Base-by-base conservation (phyloP, 1,140 invertebrate species). In the Drosophila persimilis region DNA sequence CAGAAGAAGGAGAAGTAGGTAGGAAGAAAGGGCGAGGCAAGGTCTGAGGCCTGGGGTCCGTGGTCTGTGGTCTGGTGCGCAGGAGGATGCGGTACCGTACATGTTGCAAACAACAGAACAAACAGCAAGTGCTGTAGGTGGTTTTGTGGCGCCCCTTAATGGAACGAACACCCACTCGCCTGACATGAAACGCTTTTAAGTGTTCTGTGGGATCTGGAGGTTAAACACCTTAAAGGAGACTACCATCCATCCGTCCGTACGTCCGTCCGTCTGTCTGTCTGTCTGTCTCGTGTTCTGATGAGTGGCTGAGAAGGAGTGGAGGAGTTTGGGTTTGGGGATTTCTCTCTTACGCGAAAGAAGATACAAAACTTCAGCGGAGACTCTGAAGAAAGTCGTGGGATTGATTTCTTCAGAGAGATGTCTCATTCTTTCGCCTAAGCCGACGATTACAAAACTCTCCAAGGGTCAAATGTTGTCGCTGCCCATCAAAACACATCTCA, bases 181-280 rank as follows among this genome's bases (percentile, higher is more conserved):
- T 57, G 31, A 81, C 57, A 77, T 83, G 80, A 67, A 73, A 79
- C 61, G 71, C 67, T 58, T 79, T 84, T 55, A 83, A 84, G 79
- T 83, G 73, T 52, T 69, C 52, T 55, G 35, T 57, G 17, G 43
- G 64, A 65, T 46, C 41, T 46, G 75, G 35, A 79, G 80, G 80
- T 83, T 83, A 83, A 83, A 66, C 79, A 84, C 80, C 80, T 75
- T 69, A 43, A 55, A 41, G 55, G 41, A 56, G 53, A 50, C 41
- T 47, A 24, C 35, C 11, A 20, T 20, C 35, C 11, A 11, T 26
- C 24, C 24, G 31, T 29, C 31, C 3, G 31, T 9, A 17, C 17
- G 17, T 17, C 15, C 15, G 35, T 24, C 24, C 5, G 24, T 24
- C 24, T 3, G 31, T 29, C 31, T 3, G 31, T 9, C 31, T 35